phyloP scores from a whole-genome alignment of 2,797 vertebrate genomes.

The Halcyon smyrnensis region DNA sequence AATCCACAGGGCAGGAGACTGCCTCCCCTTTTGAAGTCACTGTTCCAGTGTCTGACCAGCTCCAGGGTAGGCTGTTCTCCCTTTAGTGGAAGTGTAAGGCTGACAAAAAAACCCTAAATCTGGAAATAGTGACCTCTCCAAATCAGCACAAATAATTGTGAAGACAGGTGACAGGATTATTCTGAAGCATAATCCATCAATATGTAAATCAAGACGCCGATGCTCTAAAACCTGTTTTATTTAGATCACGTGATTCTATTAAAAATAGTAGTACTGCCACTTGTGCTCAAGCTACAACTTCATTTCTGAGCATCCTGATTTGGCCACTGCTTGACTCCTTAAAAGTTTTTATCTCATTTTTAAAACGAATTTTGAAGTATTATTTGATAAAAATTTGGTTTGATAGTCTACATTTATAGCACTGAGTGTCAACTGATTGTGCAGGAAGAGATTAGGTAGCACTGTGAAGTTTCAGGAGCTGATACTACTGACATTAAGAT shows the following conservation, averaged over 20 bases:
- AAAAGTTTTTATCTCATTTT: neutral
- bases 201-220: neutral
- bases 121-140: neutral
- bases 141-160: neutral
- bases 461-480: neutral
- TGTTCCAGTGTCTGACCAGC: neutral
- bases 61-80: neutral
- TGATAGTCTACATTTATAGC: neutral
- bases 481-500: neutral
- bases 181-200: neutral
- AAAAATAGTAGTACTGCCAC: neutral
- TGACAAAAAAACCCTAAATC: neutral
- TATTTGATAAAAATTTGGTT: neutral
- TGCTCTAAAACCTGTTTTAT: accelerated
- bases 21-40: neutral
- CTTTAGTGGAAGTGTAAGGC: neutral
- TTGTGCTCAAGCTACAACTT: neutral
- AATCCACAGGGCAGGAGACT: accelerated
- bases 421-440: neutral
- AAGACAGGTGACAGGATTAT: neutral
- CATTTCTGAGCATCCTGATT: neutral
- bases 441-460: neutral
- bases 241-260: neutral
- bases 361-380: neutral
- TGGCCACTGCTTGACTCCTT: neutral